These are phyloP conservation scores for Laterallus jamaicensis DNA, from an alignment of 2,113 vertebrate genomes.

Conservation along the genomic window DNA sequence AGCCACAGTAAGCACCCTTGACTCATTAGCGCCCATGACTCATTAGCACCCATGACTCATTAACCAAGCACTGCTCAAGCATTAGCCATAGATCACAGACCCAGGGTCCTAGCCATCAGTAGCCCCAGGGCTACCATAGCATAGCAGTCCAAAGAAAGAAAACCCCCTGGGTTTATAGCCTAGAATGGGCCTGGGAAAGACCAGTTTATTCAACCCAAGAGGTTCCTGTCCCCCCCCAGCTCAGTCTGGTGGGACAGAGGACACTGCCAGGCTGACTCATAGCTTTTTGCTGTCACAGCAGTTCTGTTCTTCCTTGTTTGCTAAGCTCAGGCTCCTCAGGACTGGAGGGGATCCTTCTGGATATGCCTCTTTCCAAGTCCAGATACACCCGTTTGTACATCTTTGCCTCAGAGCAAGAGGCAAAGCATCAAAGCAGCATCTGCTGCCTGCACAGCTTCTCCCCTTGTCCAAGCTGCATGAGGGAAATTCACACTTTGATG, in stretches of 20 bases:
- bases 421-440: neutral
- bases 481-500: no score
- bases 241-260: neutral
- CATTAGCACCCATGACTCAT: neutral
- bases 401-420: neutral
- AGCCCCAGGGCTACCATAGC: fast-evolving
- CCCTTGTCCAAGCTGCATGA: neutral
- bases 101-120: neutral
- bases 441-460: neutral
- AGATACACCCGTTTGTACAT: neutral
- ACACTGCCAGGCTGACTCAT: neutral
- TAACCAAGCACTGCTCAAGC: neutral
- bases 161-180: neutral
- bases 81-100: neutral
- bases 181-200: neutral
- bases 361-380: no score
- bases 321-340: neutral
- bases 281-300: neutral
- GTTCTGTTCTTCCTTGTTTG: neutral
- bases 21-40: neutral
- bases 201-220: neutral
- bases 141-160: neutral
- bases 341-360: neutral
- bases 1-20: neutral
- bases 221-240: neutral